Evolutionary conservation across 2,888 invertebrate genomes (phyloP).

Genomic region (Ectemnius continuus): DNA sequence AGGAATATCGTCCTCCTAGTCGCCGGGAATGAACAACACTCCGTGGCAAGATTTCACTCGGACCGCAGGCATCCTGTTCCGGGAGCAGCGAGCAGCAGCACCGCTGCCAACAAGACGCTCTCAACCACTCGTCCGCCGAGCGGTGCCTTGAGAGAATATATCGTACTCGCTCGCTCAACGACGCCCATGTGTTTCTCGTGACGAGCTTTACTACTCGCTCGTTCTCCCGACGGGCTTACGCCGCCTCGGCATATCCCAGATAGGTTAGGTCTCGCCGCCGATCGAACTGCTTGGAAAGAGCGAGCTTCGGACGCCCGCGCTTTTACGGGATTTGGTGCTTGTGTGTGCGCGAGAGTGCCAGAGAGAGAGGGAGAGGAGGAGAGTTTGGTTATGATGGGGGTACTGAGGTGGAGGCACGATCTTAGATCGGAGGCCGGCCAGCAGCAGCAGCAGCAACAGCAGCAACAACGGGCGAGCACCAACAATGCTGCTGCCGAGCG

Average conservation of each 20-base stretch:
- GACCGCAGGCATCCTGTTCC: too few species aligned
- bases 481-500: constrained; percentile 37
- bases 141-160: too few species aligned
- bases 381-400: constrained; percentile 75
- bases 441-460: constrained; percentile 64
- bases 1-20: too few species aligned
- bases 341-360: constrained; percentile 6
- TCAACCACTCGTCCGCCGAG: too few species aligned
- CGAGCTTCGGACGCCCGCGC: background rate
- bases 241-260: constrained; percentile 42
- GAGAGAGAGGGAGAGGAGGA: too few species aligned
- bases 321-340: constrained; percentile 23
- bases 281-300: constrained; percentile 39
- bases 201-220: too few species aligned
- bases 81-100: too few species aligned
- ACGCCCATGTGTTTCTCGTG: too few species aligned
- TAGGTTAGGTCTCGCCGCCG: constrained; percentile 47
- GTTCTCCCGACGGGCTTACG: constrained; percentile 21
- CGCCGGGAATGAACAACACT: too few species aligned
- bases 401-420: constrained; percentile 77
- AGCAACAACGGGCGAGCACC: constrained; percentile 58
- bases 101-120: too few species aligned
- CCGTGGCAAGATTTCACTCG: too few species aligned
- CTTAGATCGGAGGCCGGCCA: constrained; percentile 76
- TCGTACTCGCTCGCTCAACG: too few species aligned